Base-by-base conservation (phyloP, 2,113 vertebrate genomes). In the Malaclemys terrapin region DNA sequence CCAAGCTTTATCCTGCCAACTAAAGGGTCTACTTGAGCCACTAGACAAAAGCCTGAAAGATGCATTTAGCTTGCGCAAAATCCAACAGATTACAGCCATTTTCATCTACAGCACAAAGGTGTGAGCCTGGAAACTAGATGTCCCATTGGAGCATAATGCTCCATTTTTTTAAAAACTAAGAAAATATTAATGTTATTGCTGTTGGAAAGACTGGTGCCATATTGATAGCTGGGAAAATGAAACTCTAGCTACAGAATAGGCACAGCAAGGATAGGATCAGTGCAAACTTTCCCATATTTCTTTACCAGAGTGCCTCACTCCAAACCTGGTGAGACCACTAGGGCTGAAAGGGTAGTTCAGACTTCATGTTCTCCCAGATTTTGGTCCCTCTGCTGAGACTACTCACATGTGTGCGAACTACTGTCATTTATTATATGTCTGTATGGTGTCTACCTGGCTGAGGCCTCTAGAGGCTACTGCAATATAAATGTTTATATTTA, bases 41-140 rank as follows among this genome's bases (percentile, higher is more conserved):
- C 81, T 89, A 91, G 56, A 47, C 81, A 91, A 75, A 88, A 87
- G 80, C 19, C 49, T 79, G 65, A 84, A 91, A 95, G 86, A 47
- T 50, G 78, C 82, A 87, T 1, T 3, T 5, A 83, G 80, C 75
- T 80, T 65, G 72, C 57, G 52, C 50, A 81, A 93, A 92, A 81
- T 62, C 84, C 82, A 93, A 45, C 87, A 89, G 84, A 80, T 49
- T 29, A 76, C 78, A 91, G 53, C 89, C 8, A 45, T 94, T 94
- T 91, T 95, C 90, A 89, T 65, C 88, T 80, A 93, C 35, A 85
- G 38, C 35, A 80, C 11, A 29, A 8, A 85, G 47, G 47, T 85
- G 75, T 9, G 2, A 96, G 22, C 24, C 72, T 76, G 24, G 42
- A 45, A 76, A 76, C 38, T 76, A 76, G 24, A 45, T 95, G 45